Base-by-base conservation (phyloP, 2,113 vertebrate genomes). In the Neoarius graeffei region DNA sequence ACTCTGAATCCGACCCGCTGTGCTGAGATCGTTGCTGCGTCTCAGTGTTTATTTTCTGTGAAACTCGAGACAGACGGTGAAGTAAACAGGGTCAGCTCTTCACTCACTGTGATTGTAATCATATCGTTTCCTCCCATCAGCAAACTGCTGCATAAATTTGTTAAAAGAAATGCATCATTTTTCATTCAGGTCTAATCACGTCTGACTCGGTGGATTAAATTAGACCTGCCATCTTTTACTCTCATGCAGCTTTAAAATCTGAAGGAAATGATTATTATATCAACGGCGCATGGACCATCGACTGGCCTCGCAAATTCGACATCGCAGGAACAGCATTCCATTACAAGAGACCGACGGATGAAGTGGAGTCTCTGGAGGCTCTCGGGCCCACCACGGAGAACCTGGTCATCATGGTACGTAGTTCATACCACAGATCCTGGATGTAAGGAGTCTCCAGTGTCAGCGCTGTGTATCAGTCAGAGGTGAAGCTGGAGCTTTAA, bases 201-300 rank as follows among this genome's bases (percentile, higher is more conserved):
- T 42, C 42, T 42, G 42, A 42, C 67, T 74, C 35, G 7, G 73
- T 23, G 76, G 10, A 25, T 56, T 17, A 86, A 88, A 42, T 42
- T 42, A 42, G 4, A 42, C 91, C 69, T 90, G 85, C 71, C 56
- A 83, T 89, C 60, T 81, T 77, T 74, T 14, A n/a, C 48, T 25
- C 59, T 85, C 85, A 64, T 48, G 59, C 92, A 99, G 97, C 98
- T 92, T 93, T 99, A 93, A 99, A 99, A 94, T 97, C 98, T 35
- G 97, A 99, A 93, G 96, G 92, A 2, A 97, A 98, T 90, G 97
- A 99, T 93, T 99, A 98, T 93, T 99, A 98, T 93, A 98, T 99
- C 94, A 99, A 99, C 90, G 98, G 98, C 88, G 98, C 98, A 64
- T 99, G 98, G 98, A 99, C 98, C 93, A 99, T 99, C 89, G 98